Conservation (phyloP, 2,888 invertebrate genomes). For the Drosophila quinaria region DNA sequence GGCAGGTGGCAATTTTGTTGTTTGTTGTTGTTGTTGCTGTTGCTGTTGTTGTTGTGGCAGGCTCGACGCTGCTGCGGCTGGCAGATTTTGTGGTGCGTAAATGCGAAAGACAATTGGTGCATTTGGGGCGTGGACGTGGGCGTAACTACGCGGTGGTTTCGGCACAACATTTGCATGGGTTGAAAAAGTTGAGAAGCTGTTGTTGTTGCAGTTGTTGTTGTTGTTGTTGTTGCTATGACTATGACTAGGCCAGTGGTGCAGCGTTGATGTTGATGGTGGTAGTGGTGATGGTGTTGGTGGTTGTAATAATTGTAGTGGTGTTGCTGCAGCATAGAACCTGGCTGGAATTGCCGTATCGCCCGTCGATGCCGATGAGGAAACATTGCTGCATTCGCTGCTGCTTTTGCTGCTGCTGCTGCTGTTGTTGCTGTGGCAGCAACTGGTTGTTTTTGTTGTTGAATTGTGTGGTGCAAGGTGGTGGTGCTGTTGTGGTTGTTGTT, state of each 20-base stretch:
- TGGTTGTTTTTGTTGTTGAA: no score
- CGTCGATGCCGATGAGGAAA: conserved; percentile 83
- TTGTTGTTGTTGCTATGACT: conserved; percentile 48
- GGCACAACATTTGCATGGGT: conserved; percentile 76
- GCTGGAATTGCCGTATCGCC: conserved; percentile 84
- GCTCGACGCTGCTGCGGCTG: conserved; percentile 2
- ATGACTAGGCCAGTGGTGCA: conserved; percentile 66
- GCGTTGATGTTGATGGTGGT: conserved; percentile 8
- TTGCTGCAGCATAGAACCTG: conserved; percentile 43
- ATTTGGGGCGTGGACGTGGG: conserved; percentile 17
- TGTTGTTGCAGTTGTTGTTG: conserved; percentile 3
- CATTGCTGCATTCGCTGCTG: conserved; percentile 52
- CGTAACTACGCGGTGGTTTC: conserved; percentile 82
- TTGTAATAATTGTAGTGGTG: conserved; percentile 10
- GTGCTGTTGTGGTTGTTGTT: conserved; percentile 24
- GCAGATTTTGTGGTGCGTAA: conserved; percentile 46
- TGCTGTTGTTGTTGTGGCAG: conserved; percentile 11
- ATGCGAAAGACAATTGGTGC: conserved; percentile 61
- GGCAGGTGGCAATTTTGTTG: conserved; percentile 17
- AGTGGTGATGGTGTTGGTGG: conserved; percentile 16
- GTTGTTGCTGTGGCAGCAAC: conserved; percentile 41
- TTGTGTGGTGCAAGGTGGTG: conserved; percentile 48
- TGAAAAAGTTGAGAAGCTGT: not conserved
- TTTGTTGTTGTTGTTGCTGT: no score
- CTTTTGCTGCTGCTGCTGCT: conserved; percentile 30